Base-by-base conservation (phyloP, 2,113 vertebrate genomes). In the Channa argus region DNA sequence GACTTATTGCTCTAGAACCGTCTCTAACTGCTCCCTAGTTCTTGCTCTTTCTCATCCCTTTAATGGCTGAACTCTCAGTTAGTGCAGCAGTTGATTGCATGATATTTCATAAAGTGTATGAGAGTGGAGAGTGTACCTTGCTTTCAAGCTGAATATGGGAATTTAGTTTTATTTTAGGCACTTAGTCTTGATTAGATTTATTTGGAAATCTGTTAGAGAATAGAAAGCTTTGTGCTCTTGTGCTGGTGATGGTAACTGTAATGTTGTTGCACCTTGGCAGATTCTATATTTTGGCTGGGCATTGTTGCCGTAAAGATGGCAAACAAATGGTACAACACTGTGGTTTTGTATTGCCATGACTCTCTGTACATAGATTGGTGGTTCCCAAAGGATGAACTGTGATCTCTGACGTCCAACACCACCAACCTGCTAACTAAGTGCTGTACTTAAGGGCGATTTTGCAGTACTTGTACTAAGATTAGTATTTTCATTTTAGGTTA, bases 11-110 rank as follows among this genome's bases (percentile, higher is more conserved):
- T 62, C 58, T 2, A 2, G 67, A 63, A 72, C 53, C 4, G 53
- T 73, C 77, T 77, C 62, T 77, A 79, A 8, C 14, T 34, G 36
- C 52, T 44, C 33, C 24, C 2, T 80, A 59, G 10, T 54, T 70
- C 55, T 44, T 4, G 4, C 47, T 71, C 62, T 56, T 51, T 49
- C 52, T 50, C 13, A 6, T 4, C 7, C 5, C 39, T 49, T 50
- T 11, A 46, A 34, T n/a, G 15, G 14, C 15, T 6, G 5, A 41
- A 43, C 15, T 71, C 55, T 14, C 24, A 2, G 50, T 9, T 5
- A 3, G 44, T 58, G 9, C 62, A 59, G 24, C 13, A 15, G 14
- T 12, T 45, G 13, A 24, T 24, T 24, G 24, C 36, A 37, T 53
- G 10, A 38, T 46, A 13, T 4, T 12, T 11, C 44, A 11, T 11